These are phyloP conservation scores for Noturus placidus DNA, from an alignment of 2,113 vertebrate species.

Conservation along the genomic window DNA sequence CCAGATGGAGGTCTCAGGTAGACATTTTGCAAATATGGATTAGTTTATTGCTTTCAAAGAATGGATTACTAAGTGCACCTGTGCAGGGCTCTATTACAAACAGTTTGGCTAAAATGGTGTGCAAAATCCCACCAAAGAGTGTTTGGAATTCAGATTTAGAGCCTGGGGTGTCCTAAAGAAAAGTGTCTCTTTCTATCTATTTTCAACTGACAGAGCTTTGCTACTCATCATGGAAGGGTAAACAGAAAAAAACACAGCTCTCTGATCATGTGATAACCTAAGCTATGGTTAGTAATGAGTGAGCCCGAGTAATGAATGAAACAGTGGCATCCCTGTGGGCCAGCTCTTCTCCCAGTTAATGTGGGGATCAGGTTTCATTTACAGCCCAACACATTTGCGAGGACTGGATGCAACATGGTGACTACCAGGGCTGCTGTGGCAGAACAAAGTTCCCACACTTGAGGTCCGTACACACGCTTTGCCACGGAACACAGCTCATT, in stretches of 20 bases:
- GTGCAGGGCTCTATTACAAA: slow-evolving; percentile 22
- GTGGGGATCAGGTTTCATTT: slow-evolving; percentile 23
- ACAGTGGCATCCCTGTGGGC: not conserved
- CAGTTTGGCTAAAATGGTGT: not conserved
- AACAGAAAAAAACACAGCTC: not conserved
- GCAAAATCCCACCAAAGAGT: slow-evolving; percentile 1
- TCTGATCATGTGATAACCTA: not conserved
- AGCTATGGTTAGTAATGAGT: slow-evolving; percentile 10
- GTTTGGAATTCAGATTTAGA: not conserved
- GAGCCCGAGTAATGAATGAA: slow-evolving; percentile 17
- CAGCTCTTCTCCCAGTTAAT: slow-evolving; percentile 31
- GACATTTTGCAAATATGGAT: slow-evolving; percentile 1
- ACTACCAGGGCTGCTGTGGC: slow-evolving; percentile 13
- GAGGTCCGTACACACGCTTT: not conserved
- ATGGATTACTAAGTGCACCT: slow-evolving; percentile 15
- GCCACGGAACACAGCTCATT: slow-evolving; percentile 42
- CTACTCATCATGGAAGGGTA: not conserved
- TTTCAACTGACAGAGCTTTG: not conserved
- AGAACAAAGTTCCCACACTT: not conserved
- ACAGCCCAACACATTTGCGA: slow-evolving; percentile 9
- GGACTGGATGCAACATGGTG: not conserved
- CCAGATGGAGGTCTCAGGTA: slow-evolving; percentile 41
- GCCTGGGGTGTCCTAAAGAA: slow-evolving; percentile 1
- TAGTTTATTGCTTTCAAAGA: slow-evolving; percentile 26
- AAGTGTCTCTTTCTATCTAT: not conserved